These are phyloP conservation scores for Anastrepha ludens DNA, from an alignment of 1,140 invertebrate genomes.

Conservation along the genomic window DNA sequence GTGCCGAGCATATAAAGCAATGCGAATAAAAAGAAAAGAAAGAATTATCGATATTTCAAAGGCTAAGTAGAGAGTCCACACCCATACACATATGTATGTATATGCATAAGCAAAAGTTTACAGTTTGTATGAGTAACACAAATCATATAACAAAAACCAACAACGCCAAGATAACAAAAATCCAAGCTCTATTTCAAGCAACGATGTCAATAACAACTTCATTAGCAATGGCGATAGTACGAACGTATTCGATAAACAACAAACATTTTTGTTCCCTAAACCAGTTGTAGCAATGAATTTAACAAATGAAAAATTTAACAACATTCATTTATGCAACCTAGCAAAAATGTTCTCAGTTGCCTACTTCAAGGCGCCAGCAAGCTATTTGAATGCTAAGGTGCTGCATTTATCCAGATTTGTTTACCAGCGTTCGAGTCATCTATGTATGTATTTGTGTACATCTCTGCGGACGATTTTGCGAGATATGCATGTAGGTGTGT, in stretches of 20 bases:
- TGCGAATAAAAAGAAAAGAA: background rate
- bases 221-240: background rate
- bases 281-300: background rate
- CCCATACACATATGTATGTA: background rate
- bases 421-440: background rate
- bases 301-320: constrained; percentile 2
- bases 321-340: background rate
- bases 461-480: background rate
- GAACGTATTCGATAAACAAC: background rate
- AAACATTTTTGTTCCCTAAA: background rate
- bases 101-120: background rate
- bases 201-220: background rate
- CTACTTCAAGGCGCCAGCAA: background rate
- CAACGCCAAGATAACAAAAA: background rate
- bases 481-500: background rate
- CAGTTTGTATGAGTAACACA: background rate
- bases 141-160: background rate
- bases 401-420: background rate
- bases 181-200: background rate
- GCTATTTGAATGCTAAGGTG: background rate
- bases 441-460: background rate
- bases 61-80: background rate
- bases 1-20: background rate
- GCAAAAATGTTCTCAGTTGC: background rate
- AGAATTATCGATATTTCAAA: background rate